phyloP scores from a whole-genome alignment of 2,888 invertebrate genomes.

The Amphipyra tragopoginis region DNA sequence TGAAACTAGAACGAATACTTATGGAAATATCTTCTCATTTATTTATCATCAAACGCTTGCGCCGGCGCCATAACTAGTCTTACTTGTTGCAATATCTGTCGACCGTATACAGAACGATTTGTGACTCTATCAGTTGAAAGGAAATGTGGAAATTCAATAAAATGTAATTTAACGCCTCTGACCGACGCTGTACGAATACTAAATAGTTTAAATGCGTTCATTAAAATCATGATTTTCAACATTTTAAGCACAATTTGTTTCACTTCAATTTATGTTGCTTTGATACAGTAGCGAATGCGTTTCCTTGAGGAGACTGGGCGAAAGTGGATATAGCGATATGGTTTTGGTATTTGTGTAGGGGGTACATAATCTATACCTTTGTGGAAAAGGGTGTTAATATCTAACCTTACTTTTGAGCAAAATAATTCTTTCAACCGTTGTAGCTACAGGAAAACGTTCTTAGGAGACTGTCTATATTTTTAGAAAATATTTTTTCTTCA shows the following conservation, averaged over 20 bases:
- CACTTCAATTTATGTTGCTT: background rate
- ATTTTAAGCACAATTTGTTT: conserved; percentile 13
- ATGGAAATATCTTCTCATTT: conserved; percentile 26
- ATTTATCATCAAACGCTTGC: conserved; percentile 26
- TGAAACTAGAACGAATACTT: conserved; percentile 4
- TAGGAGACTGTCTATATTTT: no score
- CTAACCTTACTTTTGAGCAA: no score
- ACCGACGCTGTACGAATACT: conserved; percentile 5
- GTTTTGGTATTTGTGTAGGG: no score
- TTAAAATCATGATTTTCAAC: conserved; percentile 17
- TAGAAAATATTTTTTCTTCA: no score
- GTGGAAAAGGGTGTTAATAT: no score
- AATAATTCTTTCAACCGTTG: no score
- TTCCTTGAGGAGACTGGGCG: no score
- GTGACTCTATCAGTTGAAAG: conserved; percentile 27
- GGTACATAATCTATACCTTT: no score
- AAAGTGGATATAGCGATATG: no score
- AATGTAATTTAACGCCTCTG: conserved; percentile 28
- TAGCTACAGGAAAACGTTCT: no score
- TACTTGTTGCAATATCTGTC: conserved; percentile 16
- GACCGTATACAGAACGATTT: conserved; percentile 31
- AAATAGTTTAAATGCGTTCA: conserved; percentile 12
- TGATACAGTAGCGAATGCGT: conserved; percentile 1
- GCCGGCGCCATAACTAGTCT: conserved; percentile 6
- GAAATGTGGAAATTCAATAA: conserved; percentile 43